phyloP scores from a whole-genome alignment of 1,140 invertebrate species.

The Apis dorsata region DNA sequence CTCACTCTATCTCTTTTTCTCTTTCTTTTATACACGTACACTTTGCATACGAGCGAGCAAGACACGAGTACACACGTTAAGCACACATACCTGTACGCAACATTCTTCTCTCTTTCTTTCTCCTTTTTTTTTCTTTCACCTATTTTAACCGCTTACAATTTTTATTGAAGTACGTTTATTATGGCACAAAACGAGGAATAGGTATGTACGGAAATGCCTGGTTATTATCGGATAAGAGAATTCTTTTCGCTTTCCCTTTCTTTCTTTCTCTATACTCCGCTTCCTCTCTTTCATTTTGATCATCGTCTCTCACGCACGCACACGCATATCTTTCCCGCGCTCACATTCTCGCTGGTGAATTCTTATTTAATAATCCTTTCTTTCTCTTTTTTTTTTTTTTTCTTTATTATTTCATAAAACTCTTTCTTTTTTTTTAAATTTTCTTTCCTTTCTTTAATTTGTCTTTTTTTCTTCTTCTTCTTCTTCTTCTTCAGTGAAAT shows the following conservation, averaged over 20 bases:
- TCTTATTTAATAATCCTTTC: slow-evolving; percentile 10
- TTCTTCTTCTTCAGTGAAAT: slow-evolving; percentile 36
- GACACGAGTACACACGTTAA: too few species aligned
- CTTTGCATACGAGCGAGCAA: not conserved
- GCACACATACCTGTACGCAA: not conserved
- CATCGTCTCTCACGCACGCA: slow-evolving; percentile 2
- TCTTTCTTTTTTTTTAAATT: not conserved
- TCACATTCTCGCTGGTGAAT: not conserved
- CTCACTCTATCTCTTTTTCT: not conserved
- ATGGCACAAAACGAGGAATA: slow-evolving; percentile 71
- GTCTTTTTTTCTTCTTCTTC: not conserved
- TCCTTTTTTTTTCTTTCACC: slow-evolving; percentile 4
- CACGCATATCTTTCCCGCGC: not conserved
- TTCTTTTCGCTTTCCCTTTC: slow-evolving; percentile 34
- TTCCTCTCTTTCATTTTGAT: slow-evolving; percentile 1
- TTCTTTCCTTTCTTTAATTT: not conserved
- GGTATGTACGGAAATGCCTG: slow-evolving; percentile 38
- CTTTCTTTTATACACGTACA: not conserved
- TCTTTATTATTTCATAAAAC: not conserved
- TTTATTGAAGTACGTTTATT: slow-evolving; percentile 55
- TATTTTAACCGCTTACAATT: slow-evolving; percentile 35
- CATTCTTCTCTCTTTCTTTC: not conserved
- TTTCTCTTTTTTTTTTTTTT: not conserved
- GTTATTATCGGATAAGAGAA: slow-evolving; percentile 37
- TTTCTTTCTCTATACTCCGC: slow-evolving; percentile 8